Base-by-base conservation (phyloP, 2,113 vertebrate genomes). In the Macrotus californicus region DNA sequence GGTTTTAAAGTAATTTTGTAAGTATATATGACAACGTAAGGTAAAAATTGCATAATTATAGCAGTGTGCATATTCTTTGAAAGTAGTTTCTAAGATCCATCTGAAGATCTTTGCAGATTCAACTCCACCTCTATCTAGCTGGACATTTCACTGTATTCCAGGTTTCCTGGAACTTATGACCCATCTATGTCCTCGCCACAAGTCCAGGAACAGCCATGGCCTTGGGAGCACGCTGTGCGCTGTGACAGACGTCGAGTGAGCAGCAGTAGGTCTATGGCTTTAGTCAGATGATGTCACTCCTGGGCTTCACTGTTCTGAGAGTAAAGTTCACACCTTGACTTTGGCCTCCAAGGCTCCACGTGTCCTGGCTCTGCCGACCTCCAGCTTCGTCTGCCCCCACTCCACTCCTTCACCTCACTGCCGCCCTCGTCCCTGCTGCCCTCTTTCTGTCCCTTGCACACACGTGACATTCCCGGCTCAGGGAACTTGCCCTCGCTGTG, bases 391-490 rank as follows among this genome's bases (percentile, higher is more conserved):
- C 12, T 14, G 48, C 10, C 67, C 29, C 26, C 7, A 6, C 10
- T 31, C 24, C 1, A 9, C 19, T 1, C 48, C 31, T 24, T 87
- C 36, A 1, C 21, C 3, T 4, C 15, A 16, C 7, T 1, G 10
- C 36, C 5, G 64, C 2, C 24, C 2, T 6, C 16, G 41, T 3
- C 6, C 1, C 4, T n/a, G n/a, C n/a, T n/a, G 18, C n/a, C n/a
- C 46, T 26, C 31, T 50, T 46, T 50, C 52, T 43, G 22, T 2
- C 46, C 26, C 54, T 59, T 29, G 13, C 16, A 12, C 15, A 61
- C 82, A 16, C 29, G 0, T 0, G 8, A 2, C 1, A 12, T 0
- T 34, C 10, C 54, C 12, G 2, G 6, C 22, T 46, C 54, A 7
- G 36, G 10, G 8, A 0, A 36, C 13, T 7, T 3, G 36, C 0